Evolutionary conservation across 2,113 vertebrate genomes (phyloP).

Genomic region (Fulica atra): DNA sequence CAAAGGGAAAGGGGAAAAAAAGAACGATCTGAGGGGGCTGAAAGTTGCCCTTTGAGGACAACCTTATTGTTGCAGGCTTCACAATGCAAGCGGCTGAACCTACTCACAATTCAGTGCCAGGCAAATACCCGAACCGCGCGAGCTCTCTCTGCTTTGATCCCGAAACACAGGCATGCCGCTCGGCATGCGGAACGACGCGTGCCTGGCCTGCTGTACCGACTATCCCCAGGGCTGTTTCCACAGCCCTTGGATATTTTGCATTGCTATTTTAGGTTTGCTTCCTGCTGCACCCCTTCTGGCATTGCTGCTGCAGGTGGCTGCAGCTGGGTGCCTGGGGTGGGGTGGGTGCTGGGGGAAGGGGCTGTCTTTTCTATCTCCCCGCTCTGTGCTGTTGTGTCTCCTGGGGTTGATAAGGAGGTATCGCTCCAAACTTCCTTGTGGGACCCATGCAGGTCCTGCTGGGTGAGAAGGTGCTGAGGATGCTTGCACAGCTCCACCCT

Average conservation of each 20-base stretch:
- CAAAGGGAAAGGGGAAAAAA: not conserved
- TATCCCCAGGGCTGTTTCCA: rapidly evolving
- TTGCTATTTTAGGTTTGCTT: rapidly evolving
- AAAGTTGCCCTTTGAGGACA: not conserved
- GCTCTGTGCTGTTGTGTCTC: not conserved
- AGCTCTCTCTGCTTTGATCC: not conserved
- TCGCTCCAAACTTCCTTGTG: rapidly evolving
- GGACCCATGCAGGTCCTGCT: rapidly evolving
- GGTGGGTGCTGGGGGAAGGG: not conserved
- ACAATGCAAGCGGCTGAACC: not conserved
- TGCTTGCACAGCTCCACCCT: rapidly evolving
- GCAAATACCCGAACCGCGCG: not conserved
- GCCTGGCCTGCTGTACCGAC: rapidly evolving
- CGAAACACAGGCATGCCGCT: rapidly evolving
- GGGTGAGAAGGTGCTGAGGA: not conserved
- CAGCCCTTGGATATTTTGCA: rapidly evolving
- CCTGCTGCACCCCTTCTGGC: rapidly evolving
- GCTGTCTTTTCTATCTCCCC: rapidly evolving
- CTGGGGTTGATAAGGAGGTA: rapidly evolving
- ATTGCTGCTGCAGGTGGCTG: rapidly evolving
- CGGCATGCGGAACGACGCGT: rapidly evolving
- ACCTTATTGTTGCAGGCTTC: not conserved
- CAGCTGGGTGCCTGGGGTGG: not conserved
- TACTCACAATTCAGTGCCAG: not conserved
- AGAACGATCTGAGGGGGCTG: not conserved